phyloP scores from a whole-genome alignment of 2,888 invertebrate species.

The Mycalesis mineus region DNA sequence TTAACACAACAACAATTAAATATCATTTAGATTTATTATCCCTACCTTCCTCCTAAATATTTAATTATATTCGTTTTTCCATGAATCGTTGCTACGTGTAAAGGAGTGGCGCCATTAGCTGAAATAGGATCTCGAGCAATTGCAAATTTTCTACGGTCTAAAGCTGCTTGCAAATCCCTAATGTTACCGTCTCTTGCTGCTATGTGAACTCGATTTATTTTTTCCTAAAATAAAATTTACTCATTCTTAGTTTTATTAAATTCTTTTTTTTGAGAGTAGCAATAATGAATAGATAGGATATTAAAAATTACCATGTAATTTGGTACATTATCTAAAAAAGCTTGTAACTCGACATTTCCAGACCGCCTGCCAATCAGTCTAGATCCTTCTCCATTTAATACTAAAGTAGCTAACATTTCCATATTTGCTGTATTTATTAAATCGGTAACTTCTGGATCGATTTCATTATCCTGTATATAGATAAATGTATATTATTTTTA shows the following conservation, averaged over 20 bases:
- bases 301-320: constrained; percentile 85
- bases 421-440: constrained; percentile 87
- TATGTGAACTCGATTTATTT: constrained; percentile 92
- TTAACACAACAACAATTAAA: too few species aligned
- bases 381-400: constrained; percentile 92
- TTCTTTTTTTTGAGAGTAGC: not conserved
- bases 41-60: constrained; percentile 76
- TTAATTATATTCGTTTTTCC: constrained; percentile 88
- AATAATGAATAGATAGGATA: not conserved
- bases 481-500: not conserved
- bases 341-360: constrained; percentile 87
- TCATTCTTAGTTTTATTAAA: not conserved
- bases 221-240: constrained; percentile 79
- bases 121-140: constrained; percentile 90
- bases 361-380: constrained; percentile 84
- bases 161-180: constrained; percentile 88
- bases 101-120: constrained; percentile 89
- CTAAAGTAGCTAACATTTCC: constrained; percentile 92
- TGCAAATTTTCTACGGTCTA: constrained; percentile 94
- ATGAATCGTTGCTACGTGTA: constrained; percentile 91
- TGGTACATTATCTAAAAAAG: constrained; percentile 92
- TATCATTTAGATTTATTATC: not conserved
- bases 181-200: constrained; percentile 91
- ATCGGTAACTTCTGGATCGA: constrained; percentile 82
- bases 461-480: constrained; percentile 61